Evolutionary conservation across 2,797 vertebrate genomes (phyloP), one percentile per base, ranked within the genome.

Genomic region (Thaleichthys pacificus): DNA sequence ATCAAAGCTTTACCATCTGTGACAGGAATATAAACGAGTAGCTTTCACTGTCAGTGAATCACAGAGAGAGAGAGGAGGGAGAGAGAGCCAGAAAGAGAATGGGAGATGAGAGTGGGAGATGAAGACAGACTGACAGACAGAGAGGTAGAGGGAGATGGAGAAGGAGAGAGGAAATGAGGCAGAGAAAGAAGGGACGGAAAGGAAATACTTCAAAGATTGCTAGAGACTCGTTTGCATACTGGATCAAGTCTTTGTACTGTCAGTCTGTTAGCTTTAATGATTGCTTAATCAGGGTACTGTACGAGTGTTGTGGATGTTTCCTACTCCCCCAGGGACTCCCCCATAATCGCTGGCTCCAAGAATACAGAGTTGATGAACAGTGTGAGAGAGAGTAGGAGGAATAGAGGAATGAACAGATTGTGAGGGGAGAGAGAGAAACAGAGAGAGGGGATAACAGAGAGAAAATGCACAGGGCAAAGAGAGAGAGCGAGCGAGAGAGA

Each of bases 211-310:
- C 9, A 42, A 42, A 12, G 38, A 42, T 42, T 42, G 3, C 12
- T 12, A 42, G 38, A 42, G 38, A 42, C 38, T 42, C 2, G 38
- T 12, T 11, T 42, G 38, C 38, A 42, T 42, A 12, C 38, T 7
- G 38, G 3, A 7, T 11, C 38, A 11, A 42, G 38, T 11, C 38
- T 42, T 11, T 42, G 38, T 12, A 12, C 38, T 12, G 38, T 12
- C 38, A 42, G 38, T 42, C 21, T 65, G 19, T 19, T 64, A 17
- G 30, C 62, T 64, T 22, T 64, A n/a, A 19, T 21, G 62, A 38
- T 64, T 3, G 17, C 15, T 64, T 64, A 3, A 64, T 64, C 30
- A 64, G 24, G 60, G n/a, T 64, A 64, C 61, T 8, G 62, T 64
- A 12, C 26, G 35, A 19, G 11, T 28, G 22, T 61, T 14, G 60